Conservation (phyloP, 2,797 vertebrate genomes). For the Thamnophis elegans region DNA sequence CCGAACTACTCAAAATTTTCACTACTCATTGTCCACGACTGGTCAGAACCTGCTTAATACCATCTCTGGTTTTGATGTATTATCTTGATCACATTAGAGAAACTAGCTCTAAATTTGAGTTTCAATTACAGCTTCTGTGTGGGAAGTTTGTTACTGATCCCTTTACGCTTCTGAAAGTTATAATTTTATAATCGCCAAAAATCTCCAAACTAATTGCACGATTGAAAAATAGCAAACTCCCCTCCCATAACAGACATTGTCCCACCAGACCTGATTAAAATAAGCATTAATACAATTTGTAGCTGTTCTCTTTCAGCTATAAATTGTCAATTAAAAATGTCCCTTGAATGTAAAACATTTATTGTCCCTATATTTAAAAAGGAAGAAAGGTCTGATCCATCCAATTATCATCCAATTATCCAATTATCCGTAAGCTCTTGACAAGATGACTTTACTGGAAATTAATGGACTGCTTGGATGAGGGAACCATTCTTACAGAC, state of each 20-base stretch:
- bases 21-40: too few relatives aligned
- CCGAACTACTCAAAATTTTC: too few relatives aligned
- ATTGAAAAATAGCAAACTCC: background rate
- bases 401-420: background rate
- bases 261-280: background rate
- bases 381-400: background rate
- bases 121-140: background rate
- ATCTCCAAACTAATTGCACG: background rate
- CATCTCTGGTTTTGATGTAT: background rate
- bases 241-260: background rate
- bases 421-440: background rate
- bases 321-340: background rate
- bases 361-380: background rate
- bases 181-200: background rate
- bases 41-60: too few relatives aligned
- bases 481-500: background rate
- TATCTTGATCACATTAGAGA: background rate
- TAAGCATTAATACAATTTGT: background rate
- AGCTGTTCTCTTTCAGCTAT: background rate
- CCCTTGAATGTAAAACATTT: background rate
- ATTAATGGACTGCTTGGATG: background rate
- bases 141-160: background rate
- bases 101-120: background rate
- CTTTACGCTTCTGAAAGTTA: background rate
- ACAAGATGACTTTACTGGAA: background rate